Conservation (phyloP, 1,140 invertebrate species). For the Psix sp. region DNA sequence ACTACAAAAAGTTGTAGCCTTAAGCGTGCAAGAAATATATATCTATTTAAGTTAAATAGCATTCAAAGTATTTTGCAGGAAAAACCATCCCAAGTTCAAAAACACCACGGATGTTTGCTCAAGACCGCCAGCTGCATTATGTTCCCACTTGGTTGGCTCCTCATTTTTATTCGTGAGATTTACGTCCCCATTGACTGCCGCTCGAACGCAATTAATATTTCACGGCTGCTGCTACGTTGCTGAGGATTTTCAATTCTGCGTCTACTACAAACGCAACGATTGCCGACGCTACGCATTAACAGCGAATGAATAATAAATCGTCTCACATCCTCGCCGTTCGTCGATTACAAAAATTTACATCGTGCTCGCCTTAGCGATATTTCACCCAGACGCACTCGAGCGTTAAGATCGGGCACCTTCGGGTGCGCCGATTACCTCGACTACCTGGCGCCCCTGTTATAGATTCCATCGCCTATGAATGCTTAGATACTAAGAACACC, state of each 20-base stretch:
- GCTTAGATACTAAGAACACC: too few relatives aligned
- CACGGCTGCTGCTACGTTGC: conserved; percentile 31
- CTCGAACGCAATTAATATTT: conserved; percentile 52
- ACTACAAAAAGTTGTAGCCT: too few relatives aligned
- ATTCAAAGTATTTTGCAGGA: too few relatives aligned
- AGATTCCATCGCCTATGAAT: background rate
- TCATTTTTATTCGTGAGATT: conserved; percentile 30
- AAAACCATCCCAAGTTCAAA: too few relatives aligned
- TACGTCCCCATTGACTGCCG: conserved; percentile 47
- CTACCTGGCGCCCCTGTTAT: conserved; percentile 22
- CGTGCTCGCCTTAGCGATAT: conserved; percentile 13
- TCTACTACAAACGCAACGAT: conserved; percentile 28
- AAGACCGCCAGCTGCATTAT: conserved; percentile 29
- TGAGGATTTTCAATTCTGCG: conserved; percentile 28
- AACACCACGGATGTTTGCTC: conserved; percentile 18
- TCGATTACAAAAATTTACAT: conserved; percentile 37
- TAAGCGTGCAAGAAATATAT: too few relatives aligned
- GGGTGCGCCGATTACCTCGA: conserved; percentile 64
- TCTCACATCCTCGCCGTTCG: conserved; percentile 11
- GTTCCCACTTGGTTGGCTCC: conserved; percentile 14
- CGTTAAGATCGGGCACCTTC: conserved; percentile 44
- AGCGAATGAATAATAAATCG: conserved; percentile 39
- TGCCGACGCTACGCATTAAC: conserved; percentile 35
- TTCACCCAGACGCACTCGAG: conserved; percentile 40
- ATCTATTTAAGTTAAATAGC: too few relatives aligned